Evolutionary conservation across 2,888 invertebrate genomes (phyloP), one percentile per base, ranked within the genome.

Genomic region (Noctuana brunneofusca): DNA sequence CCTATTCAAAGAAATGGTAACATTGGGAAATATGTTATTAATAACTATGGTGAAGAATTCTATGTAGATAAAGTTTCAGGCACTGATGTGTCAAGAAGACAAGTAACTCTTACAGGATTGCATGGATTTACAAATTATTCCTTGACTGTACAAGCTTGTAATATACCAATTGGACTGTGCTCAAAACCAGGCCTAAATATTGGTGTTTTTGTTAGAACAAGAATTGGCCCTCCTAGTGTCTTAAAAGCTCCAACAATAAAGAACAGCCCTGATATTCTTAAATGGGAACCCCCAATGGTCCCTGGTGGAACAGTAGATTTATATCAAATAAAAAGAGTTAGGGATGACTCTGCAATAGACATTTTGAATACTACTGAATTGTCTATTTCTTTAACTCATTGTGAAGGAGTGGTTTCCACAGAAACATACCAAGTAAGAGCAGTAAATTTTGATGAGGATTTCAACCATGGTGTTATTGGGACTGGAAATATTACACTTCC

Each of bases 1-100:
- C 97, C 97, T 0, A 74, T 84, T 1, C 87, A 92, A 20, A 92
- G 93, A 73, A 97, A 97, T 87, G 97, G 97, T 0, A 88, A 94
- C 18, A 90, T 97, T 58, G 92, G 93, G 32, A 93, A 93, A 71
- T 97, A 96, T 82, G 87, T 92, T 5, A 89, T 96, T 66, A 79
- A 77, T 62, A 89, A 92, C 67, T 93, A 93, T 77, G 89, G 69
- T 27, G 70, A 73, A 63, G 75, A 82, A 66, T 71, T 78, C 56
- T 67, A 67, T 68, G 71, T 73, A 63, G 78, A 79, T 48, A 79
- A 75, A 67, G 76, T 80, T n/a, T 71, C 75, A 63, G 79, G 78
- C 63, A 79, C 76, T 67, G 80, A 81, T 66, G 78, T 75, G 64
- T 67, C 73, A 9, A 77, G 79, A 69, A 83, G 82, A 68, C 69